phyloP scores from a whole-genome alignment of 2,888 invertebrate species.

The Gortyna flavago region DNA sequence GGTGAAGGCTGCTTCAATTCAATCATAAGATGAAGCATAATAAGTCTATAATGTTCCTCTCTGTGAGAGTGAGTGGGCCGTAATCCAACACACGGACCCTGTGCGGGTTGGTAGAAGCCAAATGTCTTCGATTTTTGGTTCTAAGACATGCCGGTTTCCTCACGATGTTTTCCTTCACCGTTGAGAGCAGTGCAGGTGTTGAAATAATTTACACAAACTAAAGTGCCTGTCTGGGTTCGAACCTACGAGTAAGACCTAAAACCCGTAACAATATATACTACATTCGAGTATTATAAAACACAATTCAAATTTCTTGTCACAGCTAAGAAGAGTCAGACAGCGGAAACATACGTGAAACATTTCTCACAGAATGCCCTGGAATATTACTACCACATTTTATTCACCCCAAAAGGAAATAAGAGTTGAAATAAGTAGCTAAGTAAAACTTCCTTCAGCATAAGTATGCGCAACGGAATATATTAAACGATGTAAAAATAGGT shows the following conservation, averaged over 20 bases:
- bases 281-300: neutral
- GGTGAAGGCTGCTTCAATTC: neutral
- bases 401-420: constrained; percentile 36
- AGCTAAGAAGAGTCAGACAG: constrained; percentile 6
- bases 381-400: constrained; percentile 38
- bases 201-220: neutral
- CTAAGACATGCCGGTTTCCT: neutral
- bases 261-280: neutral
- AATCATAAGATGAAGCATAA: neutral
- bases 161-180: neutral
- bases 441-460: constrained; percentile 37
- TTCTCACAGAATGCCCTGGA: constrained; percentile 6
- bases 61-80: neutral
- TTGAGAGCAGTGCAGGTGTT: neutral
- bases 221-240: too few species aligned
- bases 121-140: neutral
- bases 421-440: constrained; percentile 21
- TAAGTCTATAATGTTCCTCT: neutral
- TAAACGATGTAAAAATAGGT: constrained; percentile 7
- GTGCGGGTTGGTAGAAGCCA: neutral
- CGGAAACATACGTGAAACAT: constrained; percentile 24
- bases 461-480: constrained; percentile 39
- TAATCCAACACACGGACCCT: neutral
- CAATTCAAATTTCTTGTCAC: neutral
- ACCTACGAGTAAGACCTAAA: too few species aligned